Evolutionary conservation across 2,888 invertebrate genomes (phyloP).

Genomic region (Drosophila helvetica): DNA sequence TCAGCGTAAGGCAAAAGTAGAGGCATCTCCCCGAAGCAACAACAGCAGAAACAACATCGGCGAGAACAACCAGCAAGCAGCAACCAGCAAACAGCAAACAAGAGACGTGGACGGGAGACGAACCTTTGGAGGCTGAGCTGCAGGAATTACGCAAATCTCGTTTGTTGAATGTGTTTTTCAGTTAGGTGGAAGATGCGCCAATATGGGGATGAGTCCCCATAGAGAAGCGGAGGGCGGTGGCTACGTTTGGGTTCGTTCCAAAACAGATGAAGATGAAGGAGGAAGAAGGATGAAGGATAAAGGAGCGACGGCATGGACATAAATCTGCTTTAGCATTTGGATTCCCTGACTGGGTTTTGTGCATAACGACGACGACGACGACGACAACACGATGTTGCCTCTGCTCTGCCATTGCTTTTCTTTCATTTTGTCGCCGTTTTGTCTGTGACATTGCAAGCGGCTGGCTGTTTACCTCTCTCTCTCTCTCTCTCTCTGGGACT

Average conservation of each 20-base stretch:
- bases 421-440: conserved; percentile 65
- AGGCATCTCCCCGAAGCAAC: conserved; percentile 29
- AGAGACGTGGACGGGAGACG: conserved; percentile 50
- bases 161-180: conserved; percentile 78
- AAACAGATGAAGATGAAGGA: conserved; percentile 1
- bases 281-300: not conserved
- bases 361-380: conserved; percentile 58
- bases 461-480: conserved; percentile 39
- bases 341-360: conserved; percentile 56
- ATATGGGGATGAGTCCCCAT: conserved; percentile 41
- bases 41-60: conserved; percentile 26
- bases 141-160: conserved; percentile 80
- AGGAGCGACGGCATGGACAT: conserved; percentile 53
- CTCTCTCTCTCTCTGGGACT: conserved; percentile 5
- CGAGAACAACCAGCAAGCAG: conserved; percentile 41
- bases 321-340: conserved; percentile 75
- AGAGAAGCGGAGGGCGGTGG: not conserved
- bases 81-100: conserved; percentile 45
- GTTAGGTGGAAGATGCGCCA: conserved; percentile 74
- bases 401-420: conserved; percentile 39
- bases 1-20: conserved; percentile 2
- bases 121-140: conserved; percentile 69
- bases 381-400: conserved; percentile 40
- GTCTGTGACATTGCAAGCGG: conserved; percentile 73
- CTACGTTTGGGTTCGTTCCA: not conserved